A percentile compares a stretch with the other conserved stretches of the same genome.
Conservation (phyloP, 2,888 invertebrate genomes). For the Lacanobia wlatinum region DNA sequence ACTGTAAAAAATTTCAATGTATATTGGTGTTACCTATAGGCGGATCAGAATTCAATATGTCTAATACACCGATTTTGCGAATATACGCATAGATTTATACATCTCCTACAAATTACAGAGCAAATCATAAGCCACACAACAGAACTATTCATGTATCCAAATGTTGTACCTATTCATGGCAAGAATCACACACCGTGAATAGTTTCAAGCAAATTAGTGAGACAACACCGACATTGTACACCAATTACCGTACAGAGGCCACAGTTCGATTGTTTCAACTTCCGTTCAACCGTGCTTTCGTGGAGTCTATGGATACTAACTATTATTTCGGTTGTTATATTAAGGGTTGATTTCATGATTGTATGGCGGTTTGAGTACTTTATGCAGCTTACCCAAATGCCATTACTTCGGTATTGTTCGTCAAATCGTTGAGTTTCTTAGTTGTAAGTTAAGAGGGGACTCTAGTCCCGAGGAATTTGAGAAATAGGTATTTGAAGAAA, state of each 20-base stretch:
- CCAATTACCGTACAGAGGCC: conserved; percentile 8
- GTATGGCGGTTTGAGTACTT: no score
- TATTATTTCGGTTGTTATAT: no score
- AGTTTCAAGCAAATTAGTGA: conserved; percentile 22
- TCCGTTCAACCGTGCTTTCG: not conserved
- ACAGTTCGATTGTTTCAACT: conserved; percentile 9
- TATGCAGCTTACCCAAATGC: no score
- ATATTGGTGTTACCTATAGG: no score
- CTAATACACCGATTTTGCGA: not conserved
- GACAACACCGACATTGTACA: conserved; percentile 23
- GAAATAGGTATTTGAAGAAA: no score
- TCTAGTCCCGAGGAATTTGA: no score
- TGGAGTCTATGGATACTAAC: not conserved
- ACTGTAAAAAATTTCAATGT: no score
- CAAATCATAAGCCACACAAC: not conserved
- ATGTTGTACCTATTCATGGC: not conserved
- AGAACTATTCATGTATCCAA: not conserved
- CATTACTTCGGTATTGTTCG: no score
- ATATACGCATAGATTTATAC: not conserved
- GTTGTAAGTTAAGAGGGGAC: no score
- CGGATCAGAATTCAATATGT: no score
- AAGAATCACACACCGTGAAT: conserved; percentile 17
- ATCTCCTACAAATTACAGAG: not conserved
- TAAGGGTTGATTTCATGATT: no score
- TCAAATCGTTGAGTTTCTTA: no score